Conservation (phyloP, 2,113 vertebrate genomes). For the Gallinago jamesoni region DNA sequence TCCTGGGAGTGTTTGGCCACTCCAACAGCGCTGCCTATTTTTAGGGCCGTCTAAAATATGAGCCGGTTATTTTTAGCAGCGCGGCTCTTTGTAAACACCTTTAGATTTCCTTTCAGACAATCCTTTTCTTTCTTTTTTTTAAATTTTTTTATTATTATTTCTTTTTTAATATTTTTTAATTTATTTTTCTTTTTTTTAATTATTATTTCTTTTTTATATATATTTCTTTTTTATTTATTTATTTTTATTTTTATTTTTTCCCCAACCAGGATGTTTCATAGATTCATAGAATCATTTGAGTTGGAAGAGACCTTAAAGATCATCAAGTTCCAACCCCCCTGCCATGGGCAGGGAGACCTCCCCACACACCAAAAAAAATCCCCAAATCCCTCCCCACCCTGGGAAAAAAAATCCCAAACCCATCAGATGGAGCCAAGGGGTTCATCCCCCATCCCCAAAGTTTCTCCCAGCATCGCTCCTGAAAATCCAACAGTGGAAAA, state of each 20-base stretch:
- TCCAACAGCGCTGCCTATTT: slow-evolving; percentile 56
- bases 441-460: neutral
- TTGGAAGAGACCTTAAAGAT: no score
- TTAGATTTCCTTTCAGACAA: slow-evolving; percentile 41
- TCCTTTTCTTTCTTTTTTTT: neutral
- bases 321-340: no score
- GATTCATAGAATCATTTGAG: no score
- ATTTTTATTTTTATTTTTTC: neutral
- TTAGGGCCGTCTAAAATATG: slow-evolving; percentile 60
- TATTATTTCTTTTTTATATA: neutral
- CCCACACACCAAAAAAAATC: no score
- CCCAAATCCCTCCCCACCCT: neutral
- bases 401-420: neutral
- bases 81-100: slow-evolving; percentile 63
- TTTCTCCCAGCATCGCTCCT: neutral
- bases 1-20: slow-evolving; percentile 65
- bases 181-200: neutral
- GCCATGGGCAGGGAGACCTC: neutral
- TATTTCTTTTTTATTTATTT: neutral
- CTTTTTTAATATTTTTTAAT: neutral
- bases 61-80: slow-evolving; percentile 58
- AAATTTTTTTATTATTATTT: neutral
- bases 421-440: neutral
- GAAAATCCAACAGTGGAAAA: rapidly evolving
- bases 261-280: neutral